These are phyloP conservation scores for Podabrus alpinus DNA, from an alignment of 2,888 invertebrate genomes.

Conservation along the genomic window DNA sequence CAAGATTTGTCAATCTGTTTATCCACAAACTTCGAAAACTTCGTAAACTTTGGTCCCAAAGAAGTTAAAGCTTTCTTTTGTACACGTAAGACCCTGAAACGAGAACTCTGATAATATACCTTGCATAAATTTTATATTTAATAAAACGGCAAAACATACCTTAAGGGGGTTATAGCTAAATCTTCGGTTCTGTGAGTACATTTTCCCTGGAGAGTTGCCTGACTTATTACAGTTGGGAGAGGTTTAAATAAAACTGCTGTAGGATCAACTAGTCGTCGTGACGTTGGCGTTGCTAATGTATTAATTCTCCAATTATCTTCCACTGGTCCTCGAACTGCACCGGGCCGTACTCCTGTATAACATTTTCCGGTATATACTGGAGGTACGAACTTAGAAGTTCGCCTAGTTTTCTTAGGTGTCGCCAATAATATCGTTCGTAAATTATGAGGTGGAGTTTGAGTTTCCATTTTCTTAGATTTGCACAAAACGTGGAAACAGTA, in stretches of 20 bases:
- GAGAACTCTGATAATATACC: background rate
- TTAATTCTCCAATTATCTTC: conserved; percentile 36
- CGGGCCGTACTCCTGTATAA: background rate
- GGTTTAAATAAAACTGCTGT: conserved; percentile 1
- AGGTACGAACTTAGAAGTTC: conserved; percentile 7
- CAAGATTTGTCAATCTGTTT: conserved; percentile 27
- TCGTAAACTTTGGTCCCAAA: conserved; percentile 18
- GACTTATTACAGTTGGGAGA: conserved; percentile 22
- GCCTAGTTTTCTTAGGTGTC: background rate
- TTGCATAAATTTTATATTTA: background rate
- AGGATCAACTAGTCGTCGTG: background rate
- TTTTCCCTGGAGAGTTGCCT: conserved; percentile 17
- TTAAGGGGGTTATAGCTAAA: conserved; percentile 23
- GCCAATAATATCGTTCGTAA: conserved; percentile 17
- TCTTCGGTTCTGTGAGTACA: conserved; percentile 22
- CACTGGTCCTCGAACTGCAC: background rate
- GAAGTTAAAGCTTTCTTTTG: conserved; percentile 15
- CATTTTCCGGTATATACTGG: conserved; percentile 3
- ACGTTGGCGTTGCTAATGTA: conserved; percentile 32
- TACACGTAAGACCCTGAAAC: conserved; percentile 17
- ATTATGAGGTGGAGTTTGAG: background rate
- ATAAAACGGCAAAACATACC: conserved; percentile 22
- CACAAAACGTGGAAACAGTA: background rate
- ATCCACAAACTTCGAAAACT: conserved; percentile 30
- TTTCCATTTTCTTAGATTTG: background rate